Conservation (phyloP, 2,113 vertebrate species). For the Raphicerus campestris region DNA sequence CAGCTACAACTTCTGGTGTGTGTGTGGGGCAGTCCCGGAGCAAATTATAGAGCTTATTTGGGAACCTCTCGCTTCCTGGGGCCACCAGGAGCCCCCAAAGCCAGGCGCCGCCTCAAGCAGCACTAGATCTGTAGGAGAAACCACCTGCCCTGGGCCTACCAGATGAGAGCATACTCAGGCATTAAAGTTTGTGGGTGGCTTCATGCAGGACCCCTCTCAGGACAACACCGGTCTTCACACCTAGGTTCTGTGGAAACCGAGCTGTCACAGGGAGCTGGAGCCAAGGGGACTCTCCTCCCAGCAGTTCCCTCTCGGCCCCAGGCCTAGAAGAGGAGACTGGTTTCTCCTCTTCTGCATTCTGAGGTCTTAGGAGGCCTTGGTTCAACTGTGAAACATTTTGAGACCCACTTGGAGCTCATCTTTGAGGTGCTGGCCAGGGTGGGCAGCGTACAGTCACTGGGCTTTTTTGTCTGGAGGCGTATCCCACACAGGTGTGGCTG, state of each 20-base stretch:
- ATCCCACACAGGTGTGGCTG: accelerated
- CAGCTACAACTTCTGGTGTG: background rate
- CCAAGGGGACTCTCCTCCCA: background rate
- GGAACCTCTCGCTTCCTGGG: background rate
- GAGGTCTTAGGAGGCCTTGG: background rate
- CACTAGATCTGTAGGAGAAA: background rate
- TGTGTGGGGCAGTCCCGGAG: accelerated
- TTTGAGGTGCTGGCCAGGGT: background rate
- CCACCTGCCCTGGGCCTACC: background rate
- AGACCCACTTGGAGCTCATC: background rate
- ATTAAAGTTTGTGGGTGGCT: background rate
- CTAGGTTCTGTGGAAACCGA: background rate
- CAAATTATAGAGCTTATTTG: background rate
- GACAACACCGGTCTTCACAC: background rate
- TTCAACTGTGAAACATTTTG: background rate
- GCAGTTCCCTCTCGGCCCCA: background rate
- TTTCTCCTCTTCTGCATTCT: background rate
- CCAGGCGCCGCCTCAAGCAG: background rate
- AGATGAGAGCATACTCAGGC: background rate
- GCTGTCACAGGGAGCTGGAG: background rate
- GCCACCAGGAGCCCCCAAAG: background rate
- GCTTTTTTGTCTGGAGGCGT: background rate
- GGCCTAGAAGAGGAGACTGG: background rate
- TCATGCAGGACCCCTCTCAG: background rate
- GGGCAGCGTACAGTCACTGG: background rate